Evolutionary conservation across 2,888 invertebrate species (phyloP).

Genomic region (Morinoia aosen): DNA sequence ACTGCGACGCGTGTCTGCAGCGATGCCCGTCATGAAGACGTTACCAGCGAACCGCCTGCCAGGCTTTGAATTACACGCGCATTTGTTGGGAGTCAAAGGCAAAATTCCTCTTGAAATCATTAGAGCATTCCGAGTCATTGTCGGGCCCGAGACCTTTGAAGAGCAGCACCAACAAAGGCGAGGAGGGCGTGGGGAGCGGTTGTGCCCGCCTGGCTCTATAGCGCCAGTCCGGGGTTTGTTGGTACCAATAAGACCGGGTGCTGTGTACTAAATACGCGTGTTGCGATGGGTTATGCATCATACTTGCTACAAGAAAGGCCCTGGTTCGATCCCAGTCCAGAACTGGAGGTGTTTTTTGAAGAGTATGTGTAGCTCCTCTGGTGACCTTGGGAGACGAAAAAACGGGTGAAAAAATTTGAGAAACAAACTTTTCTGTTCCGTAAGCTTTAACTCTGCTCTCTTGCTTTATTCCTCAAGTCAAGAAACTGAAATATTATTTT

Average conservation of each 20-base stretch:
- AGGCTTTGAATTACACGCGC: constrained; percentile 48
- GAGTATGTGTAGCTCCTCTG: too few species aligned
- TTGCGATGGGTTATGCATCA: not conserved
- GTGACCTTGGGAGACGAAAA: too few species aligned
- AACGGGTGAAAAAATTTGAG: too few species aligned
- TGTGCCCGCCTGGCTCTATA: not conserved
- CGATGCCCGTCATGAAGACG: constrained; percentile 38
- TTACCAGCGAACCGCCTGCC: constrained; percentile 20
- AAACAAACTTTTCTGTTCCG: too few species aligned
- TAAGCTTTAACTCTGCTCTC: too few species aligned
- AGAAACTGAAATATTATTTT: too few species aligned
- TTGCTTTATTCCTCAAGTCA: too few species aligned
- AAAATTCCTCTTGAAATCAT: constrained; percentile 55
- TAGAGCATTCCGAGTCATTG: constrained; percentile 53
- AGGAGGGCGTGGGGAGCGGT: constrained; percentile 13
- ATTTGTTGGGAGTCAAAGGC: constrained; percentile 50
- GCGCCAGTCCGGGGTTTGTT: not conserved
- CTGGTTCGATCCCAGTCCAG: too few species aligned
- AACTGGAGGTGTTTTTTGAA: too few species aligned
- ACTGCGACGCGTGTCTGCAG: not conserved
- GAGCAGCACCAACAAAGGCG: not conserved
- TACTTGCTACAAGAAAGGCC: not conserved
- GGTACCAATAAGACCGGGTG: not conserved
- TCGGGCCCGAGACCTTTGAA: constrained; percentile 33
- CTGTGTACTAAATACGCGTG: not conserved